A percentile compares a stretch with the other conserved stretches of the same genome.
phyloP scores from a whole-genome alignment of 53 echinoderm and acorn worm species.

The Temnopleurus reevesii region DNA sequence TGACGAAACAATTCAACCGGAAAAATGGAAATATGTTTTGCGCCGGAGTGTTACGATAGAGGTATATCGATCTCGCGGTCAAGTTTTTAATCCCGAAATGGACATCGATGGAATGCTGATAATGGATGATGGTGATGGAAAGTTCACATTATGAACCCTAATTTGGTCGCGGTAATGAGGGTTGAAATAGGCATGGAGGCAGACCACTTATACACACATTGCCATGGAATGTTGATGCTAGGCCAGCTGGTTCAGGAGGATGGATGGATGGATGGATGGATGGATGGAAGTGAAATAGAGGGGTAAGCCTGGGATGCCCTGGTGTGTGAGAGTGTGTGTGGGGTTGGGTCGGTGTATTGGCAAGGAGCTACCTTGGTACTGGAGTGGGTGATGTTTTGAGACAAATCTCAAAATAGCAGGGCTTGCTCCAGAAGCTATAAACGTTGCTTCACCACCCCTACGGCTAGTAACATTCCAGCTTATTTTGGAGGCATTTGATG shows the following conservation, averaged over 20 bases:
- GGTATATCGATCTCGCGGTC: not conserved
- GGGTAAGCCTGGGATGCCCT: not conserved
- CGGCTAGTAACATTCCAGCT: slow-evolving; percentile 23
- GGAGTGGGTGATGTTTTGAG: slow-evolving; percentile 14
- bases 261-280: too few relatives aligned
- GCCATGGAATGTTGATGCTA: slow-evolving; percentile 35
- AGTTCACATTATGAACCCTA: slow-evolving; percentile 41
- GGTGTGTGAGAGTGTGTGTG: not conserved
- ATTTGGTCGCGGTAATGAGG: slow-evolving; percentile 31
- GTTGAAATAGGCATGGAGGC: not conserved
- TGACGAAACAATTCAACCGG: not conserved
- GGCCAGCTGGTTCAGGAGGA: slow-evolving; percentile 29
- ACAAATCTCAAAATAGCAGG: slow-evolving; percentile 15
- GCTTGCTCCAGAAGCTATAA: not conserved
- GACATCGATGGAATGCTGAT: slow-evolving; percentile 36
- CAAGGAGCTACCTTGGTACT: too few relatives aligned
- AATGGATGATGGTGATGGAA: slow-evolving; percentile 7
- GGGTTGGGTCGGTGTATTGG: not conserved
- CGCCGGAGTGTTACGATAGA: not conserved
- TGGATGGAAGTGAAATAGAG: not conserved
- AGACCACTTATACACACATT: slow-evolving; percentile 23
- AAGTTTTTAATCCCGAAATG: slow-evolving; percentile 25
- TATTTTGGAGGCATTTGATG: slow-evolving; percentile 12
- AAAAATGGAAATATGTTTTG: not conserved
- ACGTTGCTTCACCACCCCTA: not conserved